Percentiles rank a stretch among this genome's conserved stretches.
Evolutionary conservation across 2,888 invertebrate genomes (phyloP).

Genomic region (Elgonia sp.): DNA sequence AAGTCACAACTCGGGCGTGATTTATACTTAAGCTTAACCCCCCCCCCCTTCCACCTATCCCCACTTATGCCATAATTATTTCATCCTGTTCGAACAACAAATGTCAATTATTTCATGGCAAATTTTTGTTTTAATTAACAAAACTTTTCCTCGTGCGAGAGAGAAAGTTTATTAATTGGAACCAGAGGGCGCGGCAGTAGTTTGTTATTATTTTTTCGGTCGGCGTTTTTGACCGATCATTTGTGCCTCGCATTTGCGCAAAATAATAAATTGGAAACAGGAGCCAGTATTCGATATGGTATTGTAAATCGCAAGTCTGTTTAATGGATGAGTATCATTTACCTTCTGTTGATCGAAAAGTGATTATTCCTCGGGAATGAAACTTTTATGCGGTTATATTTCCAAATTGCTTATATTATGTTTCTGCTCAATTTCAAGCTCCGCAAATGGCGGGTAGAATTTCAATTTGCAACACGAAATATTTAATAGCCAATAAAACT

Average conservation of each 20-base stretch:
- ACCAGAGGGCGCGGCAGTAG: too few relatives aligned
- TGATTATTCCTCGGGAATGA: constrained; percentile 6
- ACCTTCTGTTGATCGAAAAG: constrained; percentile 10
- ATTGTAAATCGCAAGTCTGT: too few relatives aligned
- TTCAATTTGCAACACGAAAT: too few relatives aligned
- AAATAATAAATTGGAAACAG: too few relatives aligned
- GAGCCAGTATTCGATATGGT: too few relatives aligned
- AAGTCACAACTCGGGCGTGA: constrained; percentile 29
- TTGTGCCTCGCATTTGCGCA: too few relatives aligned
- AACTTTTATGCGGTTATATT: constrained; percentile 40
- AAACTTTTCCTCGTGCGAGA: not conserved
- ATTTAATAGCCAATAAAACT: too few relatives aligned
- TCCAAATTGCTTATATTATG: constrained; percentile 18
- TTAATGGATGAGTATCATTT: too few relatives aligned
- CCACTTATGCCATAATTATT: constrained; percentile 33
- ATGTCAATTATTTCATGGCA: constrained; percentile 27
- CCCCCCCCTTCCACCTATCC: not conserved
- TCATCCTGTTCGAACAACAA: constrained; percentile 14
- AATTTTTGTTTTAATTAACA: constrained; percentile 42
- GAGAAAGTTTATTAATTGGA: constrained; percentile 10
- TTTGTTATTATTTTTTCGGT: too few relatives aligned
- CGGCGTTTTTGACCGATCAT: too few relatives aligned
- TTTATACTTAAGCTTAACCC: constrained; percentile 37
- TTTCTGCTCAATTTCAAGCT: not conserved
- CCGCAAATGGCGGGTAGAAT: too few relatives aligned